Conservation (phyloP, 2,113 vertebrate species). For the Zosterops lateralis region DNA sequence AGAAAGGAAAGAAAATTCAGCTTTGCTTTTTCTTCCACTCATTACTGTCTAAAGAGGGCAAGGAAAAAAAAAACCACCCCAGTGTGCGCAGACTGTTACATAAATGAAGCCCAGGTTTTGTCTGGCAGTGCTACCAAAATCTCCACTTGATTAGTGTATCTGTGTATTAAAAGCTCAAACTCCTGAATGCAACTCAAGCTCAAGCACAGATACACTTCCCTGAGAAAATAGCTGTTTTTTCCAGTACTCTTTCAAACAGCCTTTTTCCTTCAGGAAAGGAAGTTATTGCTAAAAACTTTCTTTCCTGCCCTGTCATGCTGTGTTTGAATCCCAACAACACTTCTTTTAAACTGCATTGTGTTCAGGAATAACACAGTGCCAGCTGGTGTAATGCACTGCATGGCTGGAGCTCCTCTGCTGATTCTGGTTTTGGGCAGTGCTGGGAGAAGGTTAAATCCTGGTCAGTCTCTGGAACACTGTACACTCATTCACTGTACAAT, state of each 20-base stretch:
- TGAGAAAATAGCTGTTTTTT: background rate
- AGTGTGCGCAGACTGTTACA: background rate
- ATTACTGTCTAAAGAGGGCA: background rate
- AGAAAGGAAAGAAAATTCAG: background rate
- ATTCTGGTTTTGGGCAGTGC: background rate
- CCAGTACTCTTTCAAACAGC: background rate
- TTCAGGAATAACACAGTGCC: background rate
- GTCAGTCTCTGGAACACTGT: background rate
- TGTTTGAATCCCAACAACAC: background rate
- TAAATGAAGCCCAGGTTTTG: background rate
- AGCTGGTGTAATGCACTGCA: background rate
- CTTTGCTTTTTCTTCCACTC: background rate
- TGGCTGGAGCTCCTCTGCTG: background rate
- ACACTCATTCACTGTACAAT: background rate
- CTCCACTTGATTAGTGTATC: background rate
- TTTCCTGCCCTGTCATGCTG: background rate
- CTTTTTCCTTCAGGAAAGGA: background rate
- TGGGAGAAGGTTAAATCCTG: background rate
- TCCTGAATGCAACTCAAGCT: background rate
- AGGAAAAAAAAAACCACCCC: background rate
- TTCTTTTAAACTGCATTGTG: background rate
- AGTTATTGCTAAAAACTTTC: background rate
- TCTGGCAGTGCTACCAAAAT: background rate
- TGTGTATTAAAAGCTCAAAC: background rate
- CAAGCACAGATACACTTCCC: background rate